These are phyloP conservation scores for Rutilus rutilus DNA, from an alignment of 2,113 vertebrate genomes.

Conservation along the genomic window DNA sequence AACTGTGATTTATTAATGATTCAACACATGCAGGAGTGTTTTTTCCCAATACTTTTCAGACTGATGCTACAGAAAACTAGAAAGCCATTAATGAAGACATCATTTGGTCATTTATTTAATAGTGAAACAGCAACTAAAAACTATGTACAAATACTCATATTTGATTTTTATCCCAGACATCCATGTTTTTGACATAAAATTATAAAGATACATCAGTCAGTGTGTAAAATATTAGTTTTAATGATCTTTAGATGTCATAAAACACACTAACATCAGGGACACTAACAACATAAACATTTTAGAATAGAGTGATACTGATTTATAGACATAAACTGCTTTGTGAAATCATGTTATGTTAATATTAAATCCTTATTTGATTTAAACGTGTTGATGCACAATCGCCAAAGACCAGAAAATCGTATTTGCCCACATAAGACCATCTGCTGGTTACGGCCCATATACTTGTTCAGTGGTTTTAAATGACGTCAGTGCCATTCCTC, in stretches of 20 bases:
- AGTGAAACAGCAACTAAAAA: neutral
- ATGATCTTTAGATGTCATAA: neutral
- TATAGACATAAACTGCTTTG: neutral
- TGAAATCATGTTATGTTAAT: neutral
- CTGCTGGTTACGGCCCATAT: neutral
- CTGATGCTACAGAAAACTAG: neutral
- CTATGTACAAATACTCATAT: neutral
- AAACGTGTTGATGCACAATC: neutral
- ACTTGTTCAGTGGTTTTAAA: conserved; percentile 39
- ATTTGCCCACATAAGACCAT: neutral
- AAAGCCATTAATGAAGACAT: neutral
- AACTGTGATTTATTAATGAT: neutral
- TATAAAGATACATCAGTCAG: neutral
- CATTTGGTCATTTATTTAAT: neutral
- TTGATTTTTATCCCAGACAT: neutral
- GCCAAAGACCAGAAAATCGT: neutral
- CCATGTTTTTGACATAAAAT: neutral
- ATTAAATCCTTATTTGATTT: conserved; percentile 4
- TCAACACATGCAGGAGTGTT: neutral
- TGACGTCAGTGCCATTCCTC: conserved; percentile 58
- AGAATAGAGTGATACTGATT: neutral
- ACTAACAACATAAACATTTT: neutral
- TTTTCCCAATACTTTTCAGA: neutral
- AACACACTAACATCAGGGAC: neutral
- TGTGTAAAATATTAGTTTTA: too few species aligned